Percentiles rank a stretch among this genome's conserved stretches.
Conservation (phyloP, 1,140 invertebrate genomes). For the Zaprionus ornatus region DNA sequence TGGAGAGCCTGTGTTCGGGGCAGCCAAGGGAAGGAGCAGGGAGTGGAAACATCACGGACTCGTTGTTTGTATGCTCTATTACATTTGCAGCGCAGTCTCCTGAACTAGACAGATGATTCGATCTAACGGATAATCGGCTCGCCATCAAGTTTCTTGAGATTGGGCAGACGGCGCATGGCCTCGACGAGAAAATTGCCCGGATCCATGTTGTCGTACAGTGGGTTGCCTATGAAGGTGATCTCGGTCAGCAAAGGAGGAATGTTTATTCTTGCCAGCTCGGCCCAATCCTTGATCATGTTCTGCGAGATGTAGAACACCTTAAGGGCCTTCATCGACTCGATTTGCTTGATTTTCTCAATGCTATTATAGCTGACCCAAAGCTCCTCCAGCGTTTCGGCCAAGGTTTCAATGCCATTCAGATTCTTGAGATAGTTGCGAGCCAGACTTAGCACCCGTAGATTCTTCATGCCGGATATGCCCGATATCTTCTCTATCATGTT, state of each 20-base stretch:
- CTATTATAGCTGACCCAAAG: slow-evolving; percentile 98
- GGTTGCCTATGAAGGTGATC: slow-evolving; percentile 92
- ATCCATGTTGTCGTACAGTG: slow-evolving; percentile 90
- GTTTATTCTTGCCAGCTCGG: slow-evolving; percentile 91
- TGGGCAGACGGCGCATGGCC: slow-evolving; percentile 89
- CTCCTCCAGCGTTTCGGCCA: slow-evolving; percentile 94
- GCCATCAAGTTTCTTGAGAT: slow-evolving; percentile 93
- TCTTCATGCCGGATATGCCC: slow-evolving; percentile 90
- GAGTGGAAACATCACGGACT: background rate
- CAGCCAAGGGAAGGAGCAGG: slow-evolving; percentile 8
- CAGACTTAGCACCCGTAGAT: slow-evolving; percentile 92
- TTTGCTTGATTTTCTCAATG: slow-evolving; percentile 96
- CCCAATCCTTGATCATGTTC: slow-evolving; percentile 95
- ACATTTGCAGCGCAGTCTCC: slow-evolving; percentile 10
- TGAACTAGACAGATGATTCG: background rate
- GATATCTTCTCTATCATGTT: slow-evolving; percentile 97
- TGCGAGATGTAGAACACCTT: slow-evolving; percentile 94
- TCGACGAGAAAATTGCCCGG: slow-evolving; percentile 89
- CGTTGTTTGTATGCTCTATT: slow-evolving; percentile 41
- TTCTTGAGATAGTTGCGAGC: slow-evolving; percentile 96
- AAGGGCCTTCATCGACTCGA: slow-evolving; percentile 92
- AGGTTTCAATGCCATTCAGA: slow-evolving; percentile 92
- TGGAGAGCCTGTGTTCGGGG: background rate
- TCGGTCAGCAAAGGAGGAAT: slow-evolving; percentile 87
- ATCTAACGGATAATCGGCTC: slow-evolving; percentile 87